Conservation (phyloP, 2,113 vertebrate species). For the Hemiscyllium ocellatum region DNA sequence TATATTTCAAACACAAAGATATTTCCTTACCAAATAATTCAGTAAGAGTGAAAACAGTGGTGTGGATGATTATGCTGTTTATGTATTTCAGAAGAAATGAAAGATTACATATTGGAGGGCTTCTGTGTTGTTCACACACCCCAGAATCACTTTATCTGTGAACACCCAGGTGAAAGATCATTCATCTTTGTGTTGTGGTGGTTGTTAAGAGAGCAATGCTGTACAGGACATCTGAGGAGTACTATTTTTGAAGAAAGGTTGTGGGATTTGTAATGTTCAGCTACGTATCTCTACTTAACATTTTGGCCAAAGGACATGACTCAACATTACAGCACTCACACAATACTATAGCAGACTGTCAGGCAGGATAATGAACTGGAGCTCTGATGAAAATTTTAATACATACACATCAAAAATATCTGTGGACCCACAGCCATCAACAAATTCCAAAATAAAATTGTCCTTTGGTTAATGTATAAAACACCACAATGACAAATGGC, state of each 20-base stretch:
- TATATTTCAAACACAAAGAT: neutral
- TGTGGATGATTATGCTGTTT: neutral
- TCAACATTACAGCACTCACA: neutral
- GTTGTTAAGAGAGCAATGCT: neutral
- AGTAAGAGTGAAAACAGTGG: neutral
- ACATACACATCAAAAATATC: neutral
- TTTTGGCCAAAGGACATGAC: neutral
- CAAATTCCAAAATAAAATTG: neutral
- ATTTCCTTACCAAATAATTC: neutral
- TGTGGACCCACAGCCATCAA: neutral
- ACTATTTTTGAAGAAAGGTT: neutral
- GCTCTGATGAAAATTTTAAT: neutral
- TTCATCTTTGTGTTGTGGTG: slow-evolving; percentile 3
- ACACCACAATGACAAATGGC: neutral
- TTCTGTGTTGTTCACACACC: neutral
- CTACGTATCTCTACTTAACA: neutral
- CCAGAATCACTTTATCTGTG: neutral
- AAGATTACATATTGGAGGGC: neutral
- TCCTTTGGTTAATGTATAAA: neutral
- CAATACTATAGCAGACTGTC: neutral
- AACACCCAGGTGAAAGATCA: neutral
- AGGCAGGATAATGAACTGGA: neutral
- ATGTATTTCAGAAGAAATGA: neutral
- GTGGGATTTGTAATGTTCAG: too few species aligned
- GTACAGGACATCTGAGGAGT: neutral